phyloP scores from a whole-genome alignment of 2,113 vertebrate species.

The Periophthalmus modestus region DNA sequence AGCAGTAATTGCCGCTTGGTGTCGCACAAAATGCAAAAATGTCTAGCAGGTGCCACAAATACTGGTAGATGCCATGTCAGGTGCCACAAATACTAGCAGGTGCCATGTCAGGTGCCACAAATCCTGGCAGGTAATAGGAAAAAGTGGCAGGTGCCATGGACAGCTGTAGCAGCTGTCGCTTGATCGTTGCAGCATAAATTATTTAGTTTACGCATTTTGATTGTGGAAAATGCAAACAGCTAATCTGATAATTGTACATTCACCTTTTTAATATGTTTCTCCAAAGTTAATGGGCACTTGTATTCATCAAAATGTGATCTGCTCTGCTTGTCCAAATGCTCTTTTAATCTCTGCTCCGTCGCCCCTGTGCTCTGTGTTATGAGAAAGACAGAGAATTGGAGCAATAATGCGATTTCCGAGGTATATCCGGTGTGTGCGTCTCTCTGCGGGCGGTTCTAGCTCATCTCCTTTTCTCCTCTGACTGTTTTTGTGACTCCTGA shows the following conservation, averaged over 20 bases:
- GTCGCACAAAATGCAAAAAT: too few species aligned
- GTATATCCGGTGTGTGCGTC: not conserved
- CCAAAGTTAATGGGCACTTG: not conserved
- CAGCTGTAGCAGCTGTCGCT: too few species aligned
- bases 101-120: too few species aligned
- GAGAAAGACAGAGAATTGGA: not conserved
- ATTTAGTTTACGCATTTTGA: too few species aligned
- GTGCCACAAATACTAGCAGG: too few species aligned
- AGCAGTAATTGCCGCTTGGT: too few species aligned
- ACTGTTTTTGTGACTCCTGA: constrained; percentile 39
- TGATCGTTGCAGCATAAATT: too few species aligned
- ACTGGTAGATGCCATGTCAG: too few species aligned
- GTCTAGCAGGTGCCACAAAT: too few species aligned
- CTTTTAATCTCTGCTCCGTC: not conserved
- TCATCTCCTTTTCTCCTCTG: constrained; percentile 24
- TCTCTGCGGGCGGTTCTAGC: constrained; percentile 27
- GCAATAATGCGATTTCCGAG: constrained; percentile 3
- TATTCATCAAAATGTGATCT: not conserved
- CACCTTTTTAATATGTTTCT: not conserved
- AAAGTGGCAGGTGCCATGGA: too few species aligned
- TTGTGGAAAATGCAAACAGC: too few species aligned
- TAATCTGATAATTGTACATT: not conserved
- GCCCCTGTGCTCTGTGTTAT: not conserved
- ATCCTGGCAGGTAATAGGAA: too few species aligned
- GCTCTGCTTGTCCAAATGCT: not conserved